phyloP scores from a whole-genome alignment of 2,113 vertebrate species.

The Malurus elegans region DNA sequence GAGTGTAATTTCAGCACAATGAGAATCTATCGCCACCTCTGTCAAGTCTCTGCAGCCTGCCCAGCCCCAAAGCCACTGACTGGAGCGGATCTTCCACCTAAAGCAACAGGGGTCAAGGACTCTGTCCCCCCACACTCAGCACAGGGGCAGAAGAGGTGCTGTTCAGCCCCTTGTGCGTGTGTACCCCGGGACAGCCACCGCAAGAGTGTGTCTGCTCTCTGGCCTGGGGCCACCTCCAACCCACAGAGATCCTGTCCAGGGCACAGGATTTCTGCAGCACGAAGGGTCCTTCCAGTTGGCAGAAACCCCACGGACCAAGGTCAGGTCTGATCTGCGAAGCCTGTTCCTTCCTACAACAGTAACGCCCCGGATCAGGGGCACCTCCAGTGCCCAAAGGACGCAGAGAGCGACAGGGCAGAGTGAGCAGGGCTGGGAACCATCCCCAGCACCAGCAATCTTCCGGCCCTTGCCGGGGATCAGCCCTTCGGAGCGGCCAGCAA shows the following conservation, averaged over 20 bases:
- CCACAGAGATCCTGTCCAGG: neutral
- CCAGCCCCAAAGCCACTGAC: neutral
- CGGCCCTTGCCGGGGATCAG: fast-evolving
- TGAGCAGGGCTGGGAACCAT: neutral
- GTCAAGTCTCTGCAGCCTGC: neutral
- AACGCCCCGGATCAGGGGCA: neutral
- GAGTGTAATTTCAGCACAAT: neutral
- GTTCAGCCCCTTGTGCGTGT: fast-evolving
- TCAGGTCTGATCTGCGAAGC: neutral
- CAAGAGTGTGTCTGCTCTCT: neutral
- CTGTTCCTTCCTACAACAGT: neutral
- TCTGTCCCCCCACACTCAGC: neutral
- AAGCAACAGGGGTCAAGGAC: neutral
- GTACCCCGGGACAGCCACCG: fast-evolving
- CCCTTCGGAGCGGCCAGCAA: fast-evolving
- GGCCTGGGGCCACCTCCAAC: neutral
- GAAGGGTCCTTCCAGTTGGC: neutral
- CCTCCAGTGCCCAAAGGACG: neutral
- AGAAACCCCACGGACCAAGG: neutral
- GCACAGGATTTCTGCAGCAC: neutral
- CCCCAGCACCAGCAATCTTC: neutral
- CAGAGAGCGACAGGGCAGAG: fast-evolving
- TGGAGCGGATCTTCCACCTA: neutral
- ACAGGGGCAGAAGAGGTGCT: neutral
- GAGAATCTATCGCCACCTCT: neutral